Evolutionary conservation across 1,140 invertebrate species (phyloP).

Genomic region (Holotrichia oblita): DNA sequence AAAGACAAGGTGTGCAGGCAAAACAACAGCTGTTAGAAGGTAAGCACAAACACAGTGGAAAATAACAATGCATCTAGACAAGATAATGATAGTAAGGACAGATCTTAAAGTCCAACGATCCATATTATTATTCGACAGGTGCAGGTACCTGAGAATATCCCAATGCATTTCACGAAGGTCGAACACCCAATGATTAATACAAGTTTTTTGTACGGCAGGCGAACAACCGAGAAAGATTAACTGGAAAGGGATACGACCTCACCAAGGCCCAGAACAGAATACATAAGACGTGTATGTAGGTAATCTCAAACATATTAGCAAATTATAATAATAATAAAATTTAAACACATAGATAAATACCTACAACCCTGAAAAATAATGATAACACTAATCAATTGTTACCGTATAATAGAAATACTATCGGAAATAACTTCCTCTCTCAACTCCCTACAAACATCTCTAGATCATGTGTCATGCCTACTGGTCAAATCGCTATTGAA

Average conservation of each 20-base stretch:
- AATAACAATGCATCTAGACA: not conserved
- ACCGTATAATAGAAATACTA: no score
- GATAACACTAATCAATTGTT: no score
- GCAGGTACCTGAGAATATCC: not conserved
- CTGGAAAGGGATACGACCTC: not conserved
- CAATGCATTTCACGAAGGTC: not conserved
- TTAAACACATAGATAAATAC: no score
- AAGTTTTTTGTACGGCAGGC: not conserved
- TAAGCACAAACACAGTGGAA: not conserved
- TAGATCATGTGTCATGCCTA: not conserved
- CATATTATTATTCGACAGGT: constrained; percentile 16
- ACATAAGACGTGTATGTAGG: no score
- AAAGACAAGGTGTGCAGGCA: not conserved
- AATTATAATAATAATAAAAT: no score
- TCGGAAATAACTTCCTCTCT: no score
- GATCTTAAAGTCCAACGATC: not conserved
- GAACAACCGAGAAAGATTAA: not conserved
- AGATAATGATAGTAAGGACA: not conserved
- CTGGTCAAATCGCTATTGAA: not conserved
- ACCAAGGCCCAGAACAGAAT: not conserved
- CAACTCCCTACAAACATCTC: no score
- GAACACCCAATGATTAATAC: not conserved
- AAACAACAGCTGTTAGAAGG: not conserved
- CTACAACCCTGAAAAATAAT: no score
- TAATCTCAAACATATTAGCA: no score